A percentile compares a stretch with the other conserved stretches of the same genome.
These are phyloP conservation scores for Tineola bisselliella DNA, from an alignment of 2,888 invertebrate species.

Conservation along the genomic window DNA sequence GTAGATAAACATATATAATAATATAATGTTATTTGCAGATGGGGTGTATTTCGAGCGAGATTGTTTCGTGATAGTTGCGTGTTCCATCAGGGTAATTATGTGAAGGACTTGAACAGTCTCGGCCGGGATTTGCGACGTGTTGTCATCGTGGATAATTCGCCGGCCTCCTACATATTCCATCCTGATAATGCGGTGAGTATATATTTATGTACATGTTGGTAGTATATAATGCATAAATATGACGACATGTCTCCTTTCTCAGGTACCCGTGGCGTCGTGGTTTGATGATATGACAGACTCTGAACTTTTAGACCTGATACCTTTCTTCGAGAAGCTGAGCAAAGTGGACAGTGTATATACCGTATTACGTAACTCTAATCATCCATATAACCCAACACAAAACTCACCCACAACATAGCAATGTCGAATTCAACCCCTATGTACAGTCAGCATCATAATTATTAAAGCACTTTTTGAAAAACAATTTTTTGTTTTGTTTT, in stretches of 20 bases:
- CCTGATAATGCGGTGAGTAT: conserved; percentile 99
- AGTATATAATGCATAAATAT: too few relatives aligned
- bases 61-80: conserved; percentile 99
- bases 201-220: too few relatives aligned
- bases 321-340: conserved; percentile 97
- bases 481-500: neutral
- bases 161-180: conserved; percentile 99
- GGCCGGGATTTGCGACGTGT: conserved; percentile 96
- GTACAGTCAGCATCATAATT: neutral
- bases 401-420: conserved; percentile 52
- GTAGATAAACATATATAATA: too few relatives aligned
- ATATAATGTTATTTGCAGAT: conserved; percentile 62
- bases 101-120: conserved; percentile 98
- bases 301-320: conserved; percentile 95
- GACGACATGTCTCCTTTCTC: too few relatives aligned
- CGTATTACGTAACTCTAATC: conserved; percentile 91
- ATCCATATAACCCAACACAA: conserved; percentile 76
- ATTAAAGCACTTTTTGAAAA: neutral
- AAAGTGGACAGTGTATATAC: conserved; percentile 97
- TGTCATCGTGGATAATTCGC: conserved; percentile 99
- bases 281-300: conserved; percentile 99
- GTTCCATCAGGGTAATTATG: conserved; percentile 99
- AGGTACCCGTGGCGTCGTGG: conserved; percentile 99
- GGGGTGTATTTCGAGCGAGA: conserved; percentile 95
- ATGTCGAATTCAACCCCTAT: neutral